Conservation (phyloP, 2,797 vertebrate species). For the Mus caroli region DNA sequence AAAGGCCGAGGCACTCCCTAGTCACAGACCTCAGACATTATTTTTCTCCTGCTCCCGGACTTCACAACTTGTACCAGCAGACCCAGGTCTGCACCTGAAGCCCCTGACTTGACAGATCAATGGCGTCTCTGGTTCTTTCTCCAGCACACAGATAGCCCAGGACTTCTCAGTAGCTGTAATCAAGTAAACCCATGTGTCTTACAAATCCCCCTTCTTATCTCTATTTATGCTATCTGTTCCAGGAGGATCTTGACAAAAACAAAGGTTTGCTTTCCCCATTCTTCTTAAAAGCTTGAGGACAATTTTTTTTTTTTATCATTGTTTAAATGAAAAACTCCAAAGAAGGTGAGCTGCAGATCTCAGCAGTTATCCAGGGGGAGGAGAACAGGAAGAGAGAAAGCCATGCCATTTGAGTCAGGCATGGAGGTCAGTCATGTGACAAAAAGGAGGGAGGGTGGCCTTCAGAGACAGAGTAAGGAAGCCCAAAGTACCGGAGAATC, state of each 20-base stretch:
- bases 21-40: background rate
- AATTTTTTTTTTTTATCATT: background rate
- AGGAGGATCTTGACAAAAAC: background rate
- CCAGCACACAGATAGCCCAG: too few species aligned
- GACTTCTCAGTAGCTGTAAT: background rate
- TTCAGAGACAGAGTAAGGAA: background rate
- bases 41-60: background rate
- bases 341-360: background rate
- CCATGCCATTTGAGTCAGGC: background rate
- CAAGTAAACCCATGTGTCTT: background rate
- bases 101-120: background rate
- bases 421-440: background rate
- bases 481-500: background rate
- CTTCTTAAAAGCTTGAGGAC: background rate
- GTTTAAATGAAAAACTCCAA: background rate
- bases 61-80: background rate
- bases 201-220: background rate
- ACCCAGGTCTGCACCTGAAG: background rate
- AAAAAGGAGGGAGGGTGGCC: background rate
- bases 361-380: background rate
- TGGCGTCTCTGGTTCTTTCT: background rate
- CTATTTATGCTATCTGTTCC: background rate
- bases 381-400: background rate
- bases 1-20: background rate
- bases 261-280: background rate